These are phyloP conservation scores for Drosophila colorata DNA, from an alignment of 2,888 invertebrate species.

Conservation along the genomic window DNA sequence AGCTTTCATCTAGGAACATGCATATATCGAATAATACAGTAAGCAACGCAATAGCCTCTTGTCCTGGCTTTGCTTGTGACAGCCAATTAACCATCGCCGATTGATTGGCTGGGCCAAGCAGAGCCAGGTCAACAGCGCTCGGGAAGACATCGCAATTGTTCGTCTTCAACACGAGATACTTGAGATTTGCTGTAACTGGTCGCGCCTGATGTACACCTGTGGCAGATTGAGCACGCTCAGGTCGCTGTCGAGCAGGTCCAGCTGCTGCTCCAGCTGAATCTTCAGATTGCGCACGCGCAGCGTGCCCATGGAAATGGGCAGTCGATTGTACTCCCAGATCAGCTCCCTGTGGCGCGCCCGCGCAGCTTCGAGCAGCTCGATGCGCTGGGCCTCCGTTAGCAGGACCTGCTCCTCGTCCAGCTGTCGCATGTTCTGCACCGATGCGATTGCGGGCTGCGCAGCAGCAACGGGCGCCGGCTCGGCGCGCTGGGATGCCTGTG, in stretches of 20 bases:
- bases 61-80: neutral
- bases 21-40: neutral
- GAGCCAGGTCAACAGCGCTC: neutral
- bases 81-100: neutral
- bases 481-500: neutral
- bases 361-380: conserved; percentile 27
- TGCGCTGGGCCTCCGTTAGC: conserved; percentile 45
- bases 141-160: neutral
- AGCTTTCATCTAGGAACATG: neutral
- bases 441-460: neutral
- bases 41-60: neutral
- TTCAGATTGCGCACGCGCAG: conserved; percentile 66
- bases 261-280: conserved; percentile 49
- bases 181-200: conserved; percentile 43
- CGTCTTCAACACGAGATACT: conserved; percentile 29
- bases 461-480: neutral
- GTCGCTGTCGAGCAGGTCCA: conserved; percentile 60
- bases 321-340: conserved; percentile 58
- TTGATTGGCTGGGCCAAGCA: neutral
- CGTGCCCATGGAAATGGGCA: conserved; percentile 60
- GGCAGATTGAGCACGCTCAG: conserved; percentile 37
- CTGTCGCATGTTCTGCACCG: neutral
- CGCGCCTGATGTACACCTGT: conserved; percentile 39
- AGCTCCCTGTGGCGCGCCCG: conserved; percentile 42
- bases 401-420: conserved; percentile 8